phyloP scores from a whole-genome alignment of 2,113 vertebrate genomes.

The Alexandromys fortis region DNA sequence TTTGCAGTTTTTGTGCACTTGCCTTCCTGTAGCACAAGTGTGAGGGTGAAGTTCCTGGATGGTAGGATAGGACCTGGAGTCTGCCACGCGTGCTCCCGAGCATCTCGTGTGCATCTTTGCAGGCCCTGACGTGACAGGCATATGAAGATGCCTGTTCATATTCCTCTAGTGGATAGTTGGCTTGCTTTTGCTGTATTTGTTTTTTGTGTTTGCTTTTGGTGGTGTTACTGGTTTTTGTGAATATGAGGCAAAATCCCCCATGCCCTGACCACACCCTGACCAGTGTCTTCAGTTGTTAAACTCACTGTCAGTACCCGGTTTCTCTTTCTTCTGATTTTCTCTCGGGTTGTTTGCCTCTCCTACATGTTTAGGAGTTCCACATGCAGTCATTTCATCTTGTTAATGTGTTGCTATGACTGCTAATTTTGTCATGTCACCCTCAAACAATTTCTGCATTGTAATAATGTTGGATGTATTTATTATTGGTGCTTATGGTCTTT shows the following conservation, averaged over 20 bases:
- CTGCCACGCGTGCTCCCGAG: neutral
- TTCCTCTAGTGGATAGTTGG: too few species aligned
- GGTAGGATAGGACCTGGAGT: too few species aligned
- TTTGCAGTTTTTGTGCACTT: neutral
- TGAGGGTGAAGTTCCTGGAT: neutral
- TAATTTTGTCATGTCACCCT: conserved; percentile 1
- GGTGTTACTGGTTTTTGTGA: neutral
- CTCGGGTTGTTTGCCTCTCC: neutral
- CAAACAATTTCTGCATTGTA: conserved; percentile 32
- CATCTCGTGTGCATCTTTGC: neutral
- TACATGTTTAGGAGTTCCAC: neutral
- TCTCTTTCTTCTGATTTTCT: neutral
- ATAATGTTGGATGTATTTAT: neutral
- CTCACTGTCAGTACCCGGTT: neutral
- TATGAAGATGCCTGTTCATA: neutral
- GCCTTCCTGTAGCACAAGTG: neutral
- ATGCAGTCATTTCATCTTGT: neutral
- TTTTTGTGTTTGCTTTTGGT: neutral
- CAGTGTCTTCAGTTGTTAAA: neutral
- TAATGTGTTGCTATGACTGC: neutral
- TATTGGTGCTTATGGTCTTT: neutral
- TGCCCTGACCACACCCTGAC: too few species aligned
- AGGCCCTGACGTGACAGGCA: neutral
- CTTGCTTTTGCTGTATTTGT: neutral
- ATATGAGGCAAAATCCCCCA: neutral